Conservation (phyloP, 2,888 invertebrate species). For the Hypsopygia costalis region DNA sequence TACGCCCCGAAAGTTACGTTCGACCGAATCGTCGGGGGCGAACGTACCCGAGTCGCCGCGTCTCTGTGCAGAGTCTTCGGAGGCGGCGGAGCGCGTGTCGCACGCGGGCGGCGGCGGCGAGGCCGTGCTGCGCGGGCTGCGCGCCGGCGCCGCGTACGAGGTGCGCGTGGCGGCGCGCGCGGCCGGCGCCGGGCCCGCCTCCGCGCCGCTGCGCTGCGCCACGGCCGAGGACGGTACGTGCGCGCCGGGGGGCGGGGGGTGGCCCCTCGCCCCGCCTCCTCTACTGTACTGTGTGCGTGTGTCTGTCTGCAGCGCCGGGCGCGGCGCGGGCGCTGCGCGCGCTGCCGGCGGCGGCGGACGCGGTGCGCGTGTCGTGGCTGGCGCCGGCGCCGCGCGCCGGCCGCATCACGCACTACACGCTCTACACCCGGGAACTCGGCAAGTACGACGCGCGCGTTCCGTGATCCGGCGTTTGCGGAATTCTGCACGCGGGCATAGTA, state of each 20-base stretch:
- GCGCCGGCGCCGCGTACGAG: slow-evolving; percentile 91
- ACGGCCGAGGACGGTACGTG: slow-evolving; percentile 88
- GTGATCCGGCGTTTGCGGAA: no score
- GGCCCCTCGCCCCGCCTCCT: slow-evolving; percentile 89
- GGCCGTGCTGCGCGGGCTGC: slow-evolving; percentile 84
- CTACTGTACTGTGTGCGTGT: background rate
- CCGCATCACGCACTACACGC: slow-evolving; percentile 87
- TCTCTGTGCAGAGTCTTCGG: slow-evolving; percentile 29
- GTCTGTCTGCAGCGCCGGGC: slow-evolving; percentile 83
- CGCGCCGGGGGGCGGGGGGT: slow-evolving; percentile 88
- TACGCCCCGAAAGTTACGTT: no score
- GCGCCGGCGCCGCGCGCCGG: slow-evolving; percentile 88
- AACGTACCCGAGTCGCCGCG: no score
- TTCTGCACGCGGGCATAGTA: no score
- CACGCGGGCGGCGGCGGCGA: slow-evolving; percentile 32
- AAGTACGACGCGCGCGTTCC: slow-evolving; percentile 54
- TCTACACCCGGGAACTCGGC: slow-evolving; percentile 86
- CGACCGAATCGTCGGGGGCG: no score
- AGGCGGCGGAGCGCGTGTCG: slow-evolving; percentile 20
- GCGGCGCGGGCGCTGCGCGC: slow-evolving; percentile 89
- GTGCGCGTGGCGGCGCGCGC: slow-evolving; percentile 89
- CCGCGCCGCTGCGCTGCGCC: slow-evolving; percentile 85
- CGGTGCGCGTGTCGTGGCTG: slow-evolving; percentile 91
- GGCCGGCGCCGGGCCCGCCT: slow-evolving; percentile 88
- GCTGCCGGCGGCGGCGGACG: slow-evolving; percentile 85